phyloP scores from a whole-genome alignment of 92 coral and sea anemone genomes.

The Hydrozoanthus gracilis region DNA sequence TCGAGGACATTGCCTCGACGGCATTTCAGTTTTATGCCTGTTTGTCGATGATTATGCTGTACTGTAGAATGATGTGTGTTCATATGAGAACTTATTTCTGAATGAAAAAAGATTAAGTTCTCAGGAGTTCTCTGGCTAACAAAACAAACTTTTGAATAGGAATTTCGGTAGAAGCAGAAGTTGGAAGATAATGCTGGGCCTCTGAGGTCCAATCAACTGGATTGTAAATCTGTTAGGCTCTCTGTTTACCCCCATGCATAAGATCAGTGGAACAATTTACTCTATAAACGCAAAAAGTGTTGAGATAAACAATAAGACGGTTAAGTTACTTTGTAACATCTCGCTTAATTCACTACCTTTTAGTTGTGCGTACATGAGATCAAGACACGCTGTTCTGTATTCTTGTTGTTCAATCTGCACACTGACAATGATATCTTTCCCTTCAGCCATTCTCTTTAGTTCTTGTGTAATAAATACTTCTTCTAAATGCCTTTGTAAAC shows the following conservation, averaged over 20 bases:
- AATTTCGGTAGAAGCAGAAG: not conserved
- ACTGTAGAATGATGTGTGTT: not conserved
- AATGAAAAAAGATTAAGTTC: not conserved
- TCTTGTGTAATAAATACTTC: constrained; percentile 28
- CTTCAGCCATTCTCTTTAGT: not conserved
- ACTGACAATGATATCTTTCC: constrained; percentile 13
- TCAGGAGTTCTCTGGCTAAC: not conserved
- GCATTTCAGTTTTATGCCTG: not conserved
- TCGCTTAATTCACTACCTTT: not conserved
- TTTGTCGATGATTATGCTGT: not conserved
- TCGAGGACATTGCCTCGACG: not conserved
- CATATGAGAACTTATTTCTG: too few species aligned
- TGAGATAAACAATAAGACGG: too few species aligned
- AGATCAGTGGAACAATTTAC: too few species aligned
- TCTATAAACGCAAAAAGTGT: too few species aligned
- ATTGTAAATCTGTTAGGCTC: too few species aligned
- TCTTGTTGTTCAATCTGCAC: constrained; percentile 21
- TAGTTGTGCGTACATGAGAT: constrained; percentile 17
- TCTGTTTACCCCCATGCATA: too few species aligned
- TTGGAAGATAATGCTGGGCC: not conserved
- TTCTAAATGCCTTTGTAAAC: not conserved
- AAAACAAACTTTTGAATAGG: not conserved
- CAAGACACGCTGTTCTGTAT: constrained; percentile 41
- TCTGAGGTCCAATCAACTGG: too few species aligned
- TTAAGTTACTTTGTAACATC: too few species aligned